These are phyloP conservation scores for Scaptomyza graminum DNA, from an alignment of 1,140 invertebrate species.

Conservation along the genomic window DNA sequence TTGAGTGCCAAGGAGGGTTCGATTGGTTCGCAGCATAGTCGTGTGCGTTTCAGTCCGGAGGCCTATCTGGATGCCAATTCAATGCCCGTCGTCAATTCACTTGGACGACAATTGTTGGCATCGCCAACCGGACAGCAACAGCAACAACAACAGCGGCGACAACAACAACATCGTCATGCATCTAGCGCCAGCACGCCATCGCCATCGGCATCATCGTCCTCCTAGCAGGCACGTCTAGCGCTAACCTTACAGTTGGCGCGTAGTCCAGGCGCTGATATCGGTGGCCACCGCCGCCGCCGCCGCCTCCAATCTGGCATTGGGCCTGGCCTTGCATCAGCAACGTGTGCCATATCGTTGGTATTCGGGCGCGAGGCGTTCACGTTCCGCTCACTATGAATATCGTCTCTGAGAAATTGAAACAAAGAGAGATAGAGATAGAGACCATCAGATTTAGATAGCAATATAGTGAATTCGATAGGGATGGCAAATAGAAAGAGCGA, in stretches of 20 bases:
- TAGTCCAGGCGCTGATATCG: conserved; percentile 75
- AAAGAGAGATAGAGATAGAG: too few species aligned
- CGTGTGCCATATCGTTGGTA: conserved; percentile 79
- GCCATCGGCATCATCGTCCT: conserved; percentile 71
- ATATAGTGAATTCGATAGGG: not conserved
- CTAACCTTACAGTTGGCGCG: conserved; percentile 77
- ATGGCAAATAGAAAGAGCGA: conserved; percentile 2
- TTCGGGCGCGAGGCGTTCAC: conserved; percentile 77
- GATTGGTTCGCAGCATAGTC: conserved; percentile 86
- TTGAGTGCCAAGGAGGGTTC: conserved; percentile 91
- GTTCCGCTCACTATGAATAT: conserved; percentile 78
- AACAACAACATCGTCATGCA: conserved; percentile 59
- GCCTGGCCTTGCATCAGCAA: conserved; percentile 56
- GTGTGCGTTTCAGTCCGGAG: conserved; percentile 92
- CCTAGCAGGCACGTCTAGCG: conserved; percentile 79
- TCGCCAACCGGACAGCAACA: conserved; percentile 33
- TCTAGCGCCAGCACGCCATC: conserved; percentile 69
- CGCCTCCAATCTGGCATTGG: conserved; percentile 33
- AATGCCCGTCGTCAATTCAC: conserved; percentile 38
- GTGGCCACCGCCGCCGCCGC: too few species aligned
- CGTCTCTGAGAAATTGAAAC: conserved; percentile 53
- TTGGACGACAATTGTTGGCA: conserved; percentile 58
- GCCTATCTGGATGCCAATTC: conserved; percentile 85
- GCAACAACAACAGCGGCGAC: conserved; percentile 43
- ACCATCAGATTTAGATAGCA: not conserved